Evolutionary conservation across 1,140 invertebrate species (phyloP), one percentile per base, ranked within the genome.

Genomic region (Eumeta japonica): DNA sequence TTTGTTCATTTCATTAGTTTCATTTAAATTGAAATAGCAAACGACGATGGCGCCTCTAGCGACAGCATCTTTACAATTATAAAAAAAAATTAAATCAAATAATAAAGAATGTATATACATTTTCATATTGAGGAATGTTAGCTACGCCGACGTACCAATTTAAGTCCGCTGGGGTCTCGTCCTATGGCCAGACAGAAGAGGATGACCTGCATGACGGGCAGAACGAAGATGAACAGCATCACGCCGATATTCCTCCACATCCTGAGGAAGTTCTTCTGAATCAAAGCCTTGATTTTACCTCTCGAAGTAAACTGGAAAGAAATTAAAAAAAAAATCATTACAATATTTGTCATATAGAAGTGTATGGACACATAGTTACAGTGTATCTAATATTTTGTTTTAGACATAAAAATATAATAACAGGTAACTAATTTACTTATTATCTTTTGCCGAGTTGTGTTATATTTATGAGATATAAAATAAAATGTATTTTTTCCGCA

Each of bases 161-260:
- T 83, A 0, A 98, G 79, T 29, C 88, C 86, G 33, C 82, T 85
- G 0, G 94, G 94, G 59, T 94, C 90, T 16, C 89, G 81, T 39
- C 94, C 94, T 47, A 97, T 94, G 14, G 93, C 91, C 44, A 95
- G 62, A 67, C 94, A 97, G 78, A 98, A 97, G 2, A 97, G 81
- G 30, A 95, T 88, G n/a, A 93, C 92, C 78, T 97, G 92, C 72
- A 92, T 86, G 2, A 93, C 88, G 17, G 94, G 94, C 49, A 97
- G 72, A 7, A 88, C 85, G 55, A 96, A 92, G 55, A 96, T 92
- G 72, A 97, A 97, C 41, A 90, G 70, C 84, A 94, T 90, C 12
- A 94, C 86, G 28, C 89, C 90, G 30, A 94, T 87, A 65, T 97
- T 97, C 45, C 94, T 80, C 84, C 88, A 91, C 86, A 96, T 92